Evolutionary conservation across 2,113 vertebrate genomes (phyloP), one percentile per base, ranked within the genome.

Genomic region (Sakesphorus luctuosus): DNA sequence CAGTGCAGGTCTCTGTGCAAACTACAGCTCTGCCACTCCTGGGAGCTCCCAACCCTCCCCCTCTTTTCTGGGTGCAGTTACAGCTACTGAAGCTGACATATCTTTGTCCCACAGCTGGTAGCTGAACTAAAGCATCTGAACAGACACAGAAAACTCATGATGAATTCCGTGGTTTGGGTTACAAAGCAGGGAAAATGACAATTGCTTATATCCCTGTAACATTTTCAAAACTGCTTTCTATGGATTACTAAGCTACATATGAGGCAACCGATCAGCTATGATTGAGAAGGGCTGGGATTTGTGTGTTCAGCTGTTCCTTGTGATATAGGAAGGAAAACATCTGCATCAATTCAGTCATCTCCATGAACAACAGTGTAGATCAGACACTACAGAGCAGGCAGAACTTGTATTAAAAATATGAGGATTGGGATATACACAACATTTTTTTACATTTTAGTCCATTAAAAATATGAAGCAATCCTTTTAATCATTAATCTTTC

Each of bases 241-340:
- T 29, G 10, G 9, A 43, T 67, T 71, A 55, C 61, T 75, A 67
- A 89, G 56, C 29, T 53, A 33, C 29, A 5, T 18, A 56, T 56
- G 56, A 72, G 62, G 84, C 92, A 89, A 89, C 23, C 0, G 2
- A 68, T 38, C 38, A 13, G 66, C 38, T 78, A 69, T 72, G 77
- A 59, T 47, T 21, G 50, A 47, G 26, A 72, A 81, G 61, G 35
- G 18, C 43, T 87, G 90, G 75, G 81, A 89, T 94, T 78, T 89
- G 69, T 91, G n/a, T 89, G 59, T 69, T 94, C 93, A 84, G 91
- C 91, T 95, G 84, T 72, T 91, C 35, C 44, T 63, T 33, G 65
- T 82, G 81, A 61, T 87, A 53, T 10, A 89, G 77, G 56, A 93
- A 72, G 66, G 62, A 89, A 95, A 95, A 78, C 33, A 93, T 75